Percentiles rank a stretch among this genome's conserved stretches.
Evolutionary conservation across 2,797 vertebrate species (phyloP).

Genomic region (Arctocebus calabarensis): DNA sequence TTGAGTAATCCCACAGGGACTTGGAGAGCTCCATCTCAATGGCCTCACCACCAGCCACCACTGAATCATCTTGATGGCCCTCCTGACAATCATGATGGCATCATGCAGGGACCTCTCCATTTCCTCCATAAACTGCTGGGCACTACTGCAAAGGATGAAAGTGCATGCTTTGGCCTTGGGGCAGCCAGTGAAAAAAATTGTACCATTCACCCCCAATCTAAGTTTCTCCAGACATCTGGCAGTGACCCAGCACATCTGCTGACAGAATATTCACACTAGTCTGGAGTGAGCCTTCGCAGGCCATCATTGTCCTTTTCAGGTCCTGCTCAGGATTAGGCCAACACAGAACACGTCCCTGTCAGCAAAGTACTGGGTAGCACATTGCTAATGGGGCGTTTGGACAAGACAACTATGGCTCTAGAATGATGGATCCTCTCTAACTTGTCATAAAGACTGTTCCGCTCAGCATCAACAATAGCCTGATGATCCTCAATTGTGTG

Average conservation of each 20-base stretch:
- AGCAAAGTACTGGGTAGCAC: no score
- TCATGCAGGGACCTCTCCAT: conserved; percentile 98
- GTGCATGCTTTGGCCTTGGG: conserved; percentile 97
- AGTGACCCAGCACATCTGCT: conserved; percentile 93
- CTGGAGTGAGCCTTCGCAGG: conserved; percentile 98
- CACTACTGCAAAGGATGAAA: conserved; percentile 96
- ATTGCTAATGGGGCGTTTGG: no score
- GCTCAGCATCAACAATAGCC: no score
- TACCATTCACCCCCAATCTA: conserved; percentile 99
- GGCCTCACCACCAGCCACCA: conserved; percentile 96
- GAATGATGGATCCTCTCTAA: no score
- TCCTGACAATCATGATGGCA: conserved; percentile 99
- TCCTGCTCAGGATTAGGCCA: no score
- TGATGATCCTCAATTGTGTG: no score
- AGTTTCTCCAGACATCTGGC: conserved; percentile 96
- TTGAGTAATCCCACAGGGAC: conserved; percentile 96
- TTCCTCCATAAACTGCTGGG: conserved; percentile 99
- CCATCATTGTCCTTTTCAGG: conserved; percentile 79
- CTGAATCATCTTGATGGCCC: conserved; percentile 97
- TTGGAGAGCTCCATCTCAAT: conserved; percentile 99
- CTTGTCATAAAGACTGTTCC: no score
- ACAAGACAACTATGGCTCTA: no score
- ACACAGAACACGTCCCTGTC: no score
- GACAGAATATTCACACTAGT: conserved; percentile 93
- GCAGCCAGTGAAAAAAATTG: conserved; percentile 95